Evolutionary conservation across 2,113 vertebrate species (phyloP).

Genomic region (Mastomys natalensis): DNA sequence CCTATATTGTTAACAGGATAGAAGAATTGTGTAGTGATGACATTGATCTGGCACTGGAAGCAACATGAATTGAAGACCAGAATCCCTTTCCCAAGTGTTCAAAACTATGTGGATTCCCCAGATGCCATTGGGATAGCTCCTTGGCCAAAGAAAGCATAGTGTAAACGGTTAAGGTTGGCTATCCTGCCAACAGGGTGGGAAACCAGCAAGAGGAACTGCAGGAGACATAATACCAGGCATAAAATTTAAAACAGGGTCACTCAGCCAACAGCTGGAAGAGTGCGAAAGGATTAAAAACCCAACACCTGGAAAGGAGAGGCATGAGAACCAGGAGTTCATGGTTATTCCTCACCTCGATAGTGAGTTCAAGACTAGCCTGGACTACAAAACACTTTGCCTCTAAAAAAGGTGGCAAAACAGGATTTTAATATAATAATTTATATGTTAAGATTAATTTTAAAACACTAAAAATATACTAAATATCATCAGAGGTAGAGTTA

Average conservation of each 20-base stretch:
- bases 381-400: neutral
- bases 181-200: neutral
- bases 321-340: neutral
- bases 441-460: neutral
- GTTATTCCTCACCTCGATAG: neutral
- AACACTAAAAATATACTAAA: neutral
- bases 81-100: neutral
- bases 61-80: neutral
- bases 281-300: neutral
- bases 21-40: neutral
- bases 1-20: neutral
- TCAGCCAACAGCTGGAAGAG: neutral
- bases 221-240: neutral
- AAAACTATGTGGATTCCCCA: neutral
- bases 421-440: neutral
- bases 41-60: neutral
- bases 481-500: neutral
- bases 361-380: neutral
- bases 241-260: neutral
- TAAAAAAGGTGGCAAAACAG: neutral
- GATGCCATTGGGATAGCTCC: too few relatives aligned
- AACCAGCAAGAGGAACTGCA: neutral
- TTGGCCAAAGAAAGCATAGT: neutral
- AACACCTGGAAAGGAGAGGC: neutral
- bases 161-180: neutral